phyloP scores from a whole-genome alignment of 2,888 invertebrate species.

The Erpobdella octoculata region DNA sequence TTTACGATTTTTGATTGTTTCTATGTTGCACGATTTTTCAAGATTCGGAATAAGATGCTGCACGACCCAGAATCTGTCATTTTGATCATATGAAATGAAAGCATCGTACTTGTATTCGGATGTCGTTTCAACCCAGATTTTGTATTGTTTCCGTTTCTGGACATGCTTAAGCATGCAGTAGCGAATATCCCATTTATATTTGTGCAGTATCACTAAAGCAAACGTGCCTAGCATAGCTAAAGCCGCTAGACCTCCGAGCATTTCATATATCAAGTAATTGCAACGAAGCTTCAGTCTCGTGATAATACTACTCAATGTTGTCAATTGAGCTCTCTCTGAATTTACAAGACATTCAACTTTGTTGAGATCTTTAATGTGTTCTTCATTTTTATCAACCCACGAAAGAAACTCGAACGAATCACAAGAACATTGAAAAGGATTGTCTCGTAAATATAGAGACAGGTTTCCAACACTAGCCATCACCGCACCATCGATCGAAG shows the following conservation, averaged over 20 bases:
- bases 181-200: slow-evolving; percentile 20
- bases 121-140: background rate
- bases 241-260: background rate
- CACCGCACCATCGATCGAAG: background rate
- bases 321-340: too few relatives aligned
- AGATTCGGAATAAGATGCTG: slow-evolving; percentile 10
- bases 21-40: too few relatives aligned
- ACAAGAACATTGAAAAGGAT: background rate
- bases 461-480: background rate
- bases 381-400: background rate
- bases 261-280: background rate
- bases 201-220: background rate
- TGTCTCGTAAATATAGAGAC: background rate
- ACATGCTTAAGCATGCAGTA: background rate
- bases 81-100: slow-evolving; percentile 2
- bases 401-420: background rate
- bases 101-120: background rate
- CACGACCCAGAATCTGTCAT: background rate
- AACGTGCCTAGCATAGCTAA: background rate
- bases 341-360: background rate
- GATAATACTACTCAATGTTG: too few relatives aligned
- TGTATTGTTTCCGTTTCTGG: background rate
- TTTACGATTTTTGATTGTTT: background rate
- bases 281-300: too few relatives aligned
- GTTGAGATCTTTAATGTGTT: background rate